Conservation (phyloP, 2,888 invertebrate species). For the Bembecia ichneumoniformis region DNA sequence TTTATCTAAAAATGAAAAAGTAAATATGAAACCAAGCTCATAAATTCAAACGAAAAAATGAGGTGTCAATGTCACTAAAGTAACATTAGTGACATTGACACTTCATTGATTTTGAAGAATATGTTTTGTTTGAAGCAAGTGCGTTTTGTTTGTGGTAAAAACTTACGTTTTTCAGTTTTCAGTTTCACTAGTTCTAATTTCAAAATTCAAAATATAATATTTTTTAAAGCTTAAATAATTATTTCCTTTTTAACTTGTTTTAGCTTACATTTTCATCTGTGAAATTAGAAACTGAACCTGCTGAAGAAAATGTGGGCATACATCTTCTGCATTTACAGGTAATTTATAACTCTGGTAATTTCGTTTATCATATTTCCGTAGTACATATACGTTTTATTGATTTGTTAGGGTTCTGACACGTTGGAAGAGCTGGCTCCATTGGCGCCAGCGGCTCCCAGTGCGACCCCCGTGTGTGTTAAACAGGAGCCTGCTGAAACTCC, state of each 20-base stretch:
- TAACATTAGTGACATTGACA: too few species aligned
- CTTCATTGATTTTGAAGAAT: too few species aligned
- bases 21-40: too few species aligned
- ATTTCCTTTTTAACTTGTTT: slow-evolving; percentile 6
- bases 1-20: too few species aligned
- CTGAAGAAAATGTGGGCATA: slow-evolving; percentile 22
- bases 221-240: too few species aligned
- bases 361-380: not conserved
- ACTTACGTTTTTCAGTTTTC: too few species aligned
- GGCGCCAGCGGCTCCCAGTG: slow-evolving; percentile 60
- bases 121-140: too few species aligned
- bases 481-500: slow-evolving; percentile 34
- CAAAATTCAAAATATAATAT: too few species aligned
- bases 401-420: slow-evolving; percentile 12
- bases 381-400: not conserved
- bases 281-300: slow-evolving; percentile 26
- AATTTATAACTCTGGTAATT: slow-evolving; percentile 1
- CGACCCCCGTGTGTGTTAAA: slow-evolving; percentile 51
- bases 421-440: slow-evolving; percentile 60
- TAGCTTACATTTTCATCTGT: slow-evolving; percentile 13
- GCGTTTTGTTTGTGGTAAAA: too few species aligned
- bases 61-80: too few species aligned
- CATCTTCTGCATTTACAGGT: slow-evolving; percentile 41
- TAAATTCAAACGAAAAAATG: too few species aligned
- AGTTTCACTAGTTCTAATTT: too few species aligned